phyloP scores from a whole-genome alignment of 2,113 vertebrate genomes.

The Formicarius rufipectus region DNA sequence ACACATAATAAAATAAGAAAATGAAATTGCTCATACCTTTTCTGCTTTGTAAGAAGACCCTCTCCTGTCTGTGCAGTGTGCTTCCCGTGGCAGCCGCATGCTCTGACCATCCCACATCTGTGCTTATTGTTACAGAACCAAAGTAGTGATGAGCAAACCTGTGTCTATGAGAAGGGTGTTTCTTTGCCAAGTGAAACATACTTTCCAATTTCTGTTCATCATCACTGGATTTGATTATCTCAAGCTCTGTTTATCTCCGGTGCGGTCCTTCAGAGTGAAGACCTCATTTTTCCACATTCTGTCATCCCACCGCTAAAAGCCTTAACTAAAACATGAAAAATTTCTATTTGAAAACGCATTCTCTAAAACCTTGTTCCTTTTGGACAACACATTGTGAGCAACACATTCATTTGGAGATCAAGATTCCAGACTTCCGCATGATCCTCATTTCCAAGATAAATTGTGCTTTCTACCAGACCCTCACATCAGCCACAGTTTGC shows the following conservation, averaged over 20 bases:
- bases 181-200: neutral
- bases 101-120: neutral
- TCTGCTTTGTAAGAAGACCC: neutral
- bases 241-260: neutral
- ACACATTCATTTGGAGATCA: neutral
- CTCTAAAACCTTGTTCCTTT: neutral
- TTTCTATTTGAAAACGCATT: neutral
- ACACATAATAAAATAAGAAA: neutral
- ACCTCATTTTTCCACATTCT: neutral
- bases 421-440: neutral
- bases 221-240: neutral
- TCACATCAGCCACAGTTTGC: neutral
- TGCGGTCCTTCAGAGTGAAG: neutral
- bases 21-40: neutral
- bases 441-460: neutral
- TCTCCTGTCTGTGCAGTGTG: accelerated
- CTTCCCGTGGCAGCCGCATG: neutral
- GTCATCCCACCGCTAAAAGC: neutral
- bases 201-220: neutral
- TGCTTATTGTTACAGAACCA: neutral
- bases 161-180: neutral
- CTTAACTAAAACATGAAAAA: neutral
- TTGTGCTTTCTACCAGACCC: neutral
- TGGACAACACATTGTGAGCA: neutral
- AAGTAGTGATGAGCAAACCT: neutral